phyloP scores from a whole-genome alignment of 2,797 vertebrate genomes.

The Phalloptychus januarius region DNA sequence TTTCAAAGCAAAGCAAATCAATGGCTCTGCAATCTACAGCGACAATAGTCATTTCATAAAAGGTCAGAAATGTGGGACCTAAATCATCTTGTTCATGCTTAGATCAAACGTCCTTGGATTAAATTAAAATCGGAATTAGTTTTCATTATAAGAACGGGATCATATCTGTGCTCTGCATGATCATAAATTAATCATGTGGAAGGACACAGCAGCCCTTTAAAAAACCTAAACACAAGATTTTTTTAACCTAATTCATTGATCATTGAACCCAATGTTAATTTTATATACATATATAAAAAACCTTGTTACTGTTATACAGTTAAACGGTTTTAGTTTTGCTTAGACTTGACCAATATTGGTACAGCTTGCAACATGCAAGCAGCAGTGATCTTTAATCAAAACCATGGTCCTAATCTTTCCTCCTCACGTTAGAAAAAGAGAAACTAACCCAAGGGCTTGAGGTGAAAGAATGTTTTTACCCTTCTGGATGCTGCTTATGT shows the following conservation, averaged over 20 bases:
- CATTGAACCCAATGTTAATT: not conserved
- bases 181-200: slow-evolving; percentile 34
- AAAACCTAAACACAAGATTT: slow-evolving; percentile 11
- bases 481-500: too few relatives aligned
- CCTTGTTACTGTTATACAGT: not conserved
- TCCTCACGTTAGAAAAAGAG: not conserved
- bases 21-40: slow-evolving; percentile 68
- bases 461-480: not conserved
- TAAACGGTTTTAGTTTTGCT: not conserved
- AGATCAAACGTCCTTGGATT: slow-evolving; percentile 54
- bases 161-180: slow-evolving; percentile 50
- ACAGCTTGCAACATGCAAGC: not conserved
- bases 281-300: not conserved
- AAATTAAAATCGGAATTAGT: slow-evolving; percentile 53
- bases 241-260: not conserved
- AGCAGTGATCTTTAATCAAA: not conserved
- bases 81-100: slow-evolving; percentile 41
- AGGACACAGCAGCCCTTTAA: slow-evolving; percentile 27
- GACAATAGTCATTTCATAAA: slow-evolving; percentile 61
- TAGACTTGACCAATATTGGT: not conserved
- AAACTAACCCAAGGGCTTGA: not conserved
- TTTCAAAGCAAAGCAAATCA: slow-evolving; percentile 70
- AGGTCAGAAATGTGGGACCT: slow-evolving; percentile 58
- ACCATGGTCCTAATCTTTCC: not conserved
- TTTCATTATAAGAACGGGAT: slow-evolving; percentile 39